These are phyloP conservation scores for Drosophila rellima DNA, from an alignment of 2,888 invertebrate genomes.

Conservation along the genomic window DNA sequence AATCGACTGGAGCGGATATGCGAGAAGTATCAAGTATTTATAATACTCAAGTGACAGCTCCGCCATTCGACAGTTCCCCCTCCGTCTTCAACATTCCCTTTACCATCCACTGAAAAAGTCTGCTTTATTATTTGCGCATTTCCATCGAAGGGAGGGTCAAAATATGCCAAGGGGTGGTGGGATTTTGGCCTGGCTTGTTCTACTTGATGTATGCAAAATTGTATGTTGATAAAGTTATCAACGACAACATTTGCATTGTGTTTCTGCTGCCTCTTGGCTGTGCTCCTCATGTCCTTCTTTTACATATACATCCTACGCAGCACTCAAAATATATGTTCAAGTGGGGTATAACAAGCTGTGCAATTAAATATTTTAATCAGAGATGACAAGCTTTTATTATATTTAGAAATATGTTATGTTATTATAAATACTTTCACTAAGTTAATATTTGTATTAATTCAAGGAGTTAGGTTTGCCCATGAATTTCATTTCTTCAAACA, in stretches of 20 bases:
- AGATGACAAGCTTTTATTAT: too few species aligned
- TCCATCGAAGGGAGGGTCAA: conserved; percentile 31
- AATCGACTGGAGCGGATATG: conserved; percentile 23
- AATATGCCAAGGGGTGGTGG: background rate
- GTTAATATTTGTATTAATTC: too few species aligned
- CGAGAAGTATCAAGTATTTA: conserved; percentile 10
- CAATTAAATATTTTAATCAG: background rate
- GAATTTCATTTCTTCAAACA: too few species aligned
- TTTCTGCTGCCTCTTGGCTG: conserved; percentile 16
- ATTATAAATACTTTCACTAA: too few species aligned
- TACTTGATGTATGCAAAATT: conserved; percentile 73
- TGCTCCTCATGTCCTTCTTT: conserved; percentile 13
- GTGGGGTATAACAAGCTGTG: background rate
- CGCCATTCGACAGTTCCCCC: conserved; percentile 12
- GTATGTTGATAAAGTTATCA: conserved; percentile 71
- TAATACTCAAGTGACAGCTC: conserved; percentile 8
- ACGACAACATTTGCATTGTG: conserved; percentile 60
- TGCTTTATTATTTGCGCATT: conserved; percentile 45
- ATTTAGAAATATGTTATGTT: too few species aligned
- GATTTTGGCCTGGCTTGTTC: conserved; percentile 19
- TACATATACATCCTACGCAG: background rate
- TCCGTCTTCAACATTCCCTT: background rate
- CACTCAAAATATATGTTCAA: background rate
- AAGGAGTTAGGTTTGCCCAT: too few species aligned
- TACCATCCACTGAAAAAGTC: conserved; percentile 3